Base-by-base conservation (phyloP, 1,140 invertebrate species). In the Harlomillsia oculata region DNA sequence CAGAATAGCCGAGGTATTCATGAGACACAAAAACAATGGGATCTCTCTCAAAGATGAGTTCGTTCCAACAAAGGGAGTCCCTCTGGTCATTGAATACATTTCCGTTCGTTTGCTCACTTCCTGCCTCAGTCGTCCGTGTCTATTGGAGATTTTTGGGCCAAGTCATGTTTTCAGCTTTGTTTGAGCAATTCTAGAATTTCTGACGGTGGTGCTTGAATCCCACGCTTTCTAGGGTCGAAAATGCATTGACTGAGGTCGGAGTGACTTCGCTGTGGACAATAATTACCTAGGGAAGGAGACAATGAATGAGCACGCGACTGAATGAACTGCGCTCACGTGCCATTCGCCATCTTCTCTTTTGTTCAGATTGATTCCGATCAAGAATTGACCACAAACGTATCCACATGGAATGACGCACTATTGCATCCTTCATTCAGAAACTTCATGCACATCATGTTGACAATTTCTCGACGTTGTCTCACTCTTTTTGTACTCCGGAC, bases 251-350 rank as follows among this genome's bases (percentile, higher is more conserved):
- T 34, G 6, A 8, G 14, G 6, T 6, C 30, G 14, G 6, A 6
- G 14, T 8, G 14, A 34, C 6, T 34, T 34, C 14, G 14, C 14
- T 20, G 45, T 48, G 18, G 23, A 13, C 23, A 29, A 46, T 55
- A 55, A 45, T 46, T 46, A 55, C 30, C 20, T 14, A 43, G 49
- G 44, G 34, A 46, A 16, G 56, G 5, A 40, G 49, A 59, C 50
- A 53, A 53, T 59, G 56, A 43, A n/a, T 28, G 23, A 50, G 6
- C 60, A 58, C 60, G 60, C 39, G 60, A 57, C 60, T n/a, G 6
- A 54, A 62, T 57, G 54, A 53, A 58, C 55, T 55, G 21, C 13
- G 45, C 55, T 62, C 60, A 52, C 40, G 60, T 62, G 60, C 34
- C 60, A 5, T 37, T 56, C 23, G 34, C 44, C 21, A 39, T 29